Base-by-base conservation (phyloP, 2,113 vertebrate genomes). In the Anhinga anhinga region DNA sequence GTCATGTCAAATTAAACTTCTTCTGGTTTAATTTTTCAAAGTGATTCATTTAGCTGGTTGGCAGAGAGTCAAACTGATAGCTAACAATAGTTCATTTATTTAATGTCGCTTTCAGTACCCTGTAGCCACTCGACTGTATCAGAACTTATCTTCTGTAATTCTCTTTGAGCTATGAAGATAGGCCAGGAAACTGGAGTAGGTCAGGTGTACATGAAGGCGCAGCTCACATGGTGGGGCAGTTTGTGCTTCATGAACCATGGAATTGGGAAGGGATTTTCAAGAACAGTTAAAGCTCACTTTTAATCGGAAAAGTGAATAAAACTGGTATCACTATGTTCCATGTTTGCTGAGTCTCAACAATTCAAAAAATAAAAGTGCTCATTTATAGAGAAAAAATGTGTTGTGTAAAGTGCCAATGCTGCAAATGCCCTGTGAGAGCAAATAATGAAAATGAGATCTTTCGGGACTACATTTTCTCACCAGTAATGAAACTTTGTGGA, bases 41-140 rank as follows among this genome's bases (percentile, higher is more conserved):
- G 90, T 94, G 95, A 96, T 96, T 95, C 15, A 95, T 97, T 95
- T 93, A 92, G 72, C 65, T 70, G 59, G 20, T 72, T 97, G 96
- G 93, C 94, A 86, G 34, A 49, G n/a, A 72, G 63, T 83, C 96
- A 91, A 95, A 85, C 90, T 96, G 96, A 96, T 94, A 96, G 66
- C 86, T 92, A 97, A 95, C 94, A 96, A 97, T 96, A 96, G 88
- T 40, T 93, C 95, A 95, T 94, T 97, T 95, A 90, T 97, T 96
- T 88, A 86, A 77, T 47, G 90, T 84, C 21, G 29, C 85, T 94
- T 96, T 94, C 89, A 93, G 87, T 97, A 91, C 70, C 58, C 58
- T 85, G 62, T 86, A 91, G 86, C 55, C 96, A 95, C 86, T 96
- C 15, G 5, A 58, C 93, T 95, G 94, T 85, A 90, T 82, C 93